These are phyloP conservation scores for Sesamia inferens DNA, from an alignment of 2,888 invertebrate genomes.

Conservation along the genomic window DNA sequence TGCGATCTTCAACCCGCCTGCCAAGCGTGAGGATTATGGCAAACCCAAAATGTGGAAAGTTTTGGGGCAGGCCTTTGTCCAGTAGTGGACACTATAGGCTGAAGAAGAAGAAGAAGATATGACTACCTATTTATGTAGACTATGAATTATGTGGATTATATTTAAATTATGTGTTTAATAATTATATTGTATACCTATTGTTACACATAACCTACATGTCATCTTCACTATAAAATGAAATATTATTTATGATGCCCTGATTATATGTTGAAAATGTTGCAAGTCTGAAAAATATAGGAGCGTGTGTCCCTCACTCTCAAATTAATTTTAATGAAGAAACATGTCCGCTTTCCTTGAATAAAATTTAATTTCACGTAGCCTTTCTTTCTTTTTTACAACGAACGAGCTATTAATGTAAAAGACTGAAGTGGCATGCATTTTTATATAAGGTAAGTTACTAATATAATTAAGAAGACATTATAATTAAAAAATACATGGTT, in stretches of 20 bases:
- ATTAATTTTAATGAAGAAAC: slow-evolving; percentile 52
- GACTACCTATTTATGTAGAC: not conserved
- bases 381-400: slow-evolving; percentile 25
- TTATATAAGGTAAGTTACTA: not conserved
- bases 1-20: no score
- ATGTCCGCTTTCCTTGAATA: slow-evolving; percentile 30
- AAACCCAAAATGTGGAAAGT: no score
- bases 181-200: not conserved
- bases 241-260: slow-evolving; percentile 3
- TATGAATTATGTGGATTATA: no score
- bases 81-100: no score
- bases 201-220: not conserved
- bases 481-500: not conserved
- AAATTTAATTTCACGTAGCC: slow-evolving; percentile 40
- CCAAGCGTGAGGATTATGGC: no score
- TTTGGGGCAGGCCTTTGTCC: no score
- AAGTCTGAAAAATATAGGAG: slow-evolving; percentile 14
- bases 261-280: not conserved
- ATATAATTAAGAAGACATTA: not conserved
- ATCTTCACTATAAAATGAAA: not conserved
- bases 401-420: slow-evolving; percentile 37
- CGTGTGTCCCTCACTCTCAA: slow-evolving; percentile 40
- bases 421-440: not conserved
- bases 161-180: no score
- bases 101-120: no score